These are phyloP conservation scores for Chelonus formosanus DNA, from an alignment of 2,888 invertebrate species.

Conservation along the genomic window DNA sequence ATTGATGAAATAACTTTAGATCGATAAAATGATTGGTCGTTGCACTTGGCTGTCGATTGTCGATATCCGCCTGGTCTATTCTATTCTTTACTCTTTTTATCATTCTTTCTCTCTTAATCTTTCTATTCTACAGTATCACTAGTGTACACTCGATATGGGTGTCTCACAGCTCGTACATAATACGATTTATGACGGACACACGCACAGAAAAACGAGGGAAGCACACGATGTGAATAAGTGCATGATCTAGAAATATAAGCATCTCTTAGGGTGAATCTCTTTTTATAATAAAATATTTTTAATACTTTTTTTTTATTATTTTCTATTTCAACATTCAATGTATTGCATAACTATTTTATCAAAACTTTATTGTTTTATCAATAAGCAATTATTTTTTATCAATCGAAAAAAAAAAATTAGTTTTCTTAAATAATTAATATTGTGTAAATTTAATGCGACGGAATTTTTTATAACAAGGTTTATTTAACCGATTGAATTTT, in stretches of 20 bases:
- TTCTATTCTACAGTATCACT: conserved; percentile 17
- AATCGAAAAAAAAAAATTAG: too few species aligned
- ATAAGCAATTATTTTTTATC: too few species aligned
- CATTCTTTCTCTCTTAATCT: conserved; percentile 3
- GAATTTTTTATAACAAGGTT: too few species aligned
- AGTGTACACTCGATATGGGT: conserved; percentile 25
- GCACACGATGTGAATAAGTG: conserved; percentile 3
- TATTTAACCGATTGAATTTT: neutral
- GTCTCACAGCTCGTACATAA: conserved; percentile 43
- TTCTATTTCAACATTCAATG: neutral
- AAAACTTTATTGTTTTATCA: too few species aligned
- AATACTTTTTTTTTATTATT: neutral
- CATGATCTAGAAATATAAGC: conserved; percentile 11
- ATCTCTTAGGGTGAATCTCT: neutral
- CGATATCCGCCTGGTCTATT: conserved; percentile 27
- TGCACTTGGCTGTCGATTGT: conserved; percentile 44
- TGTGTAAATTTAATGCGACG: too few species aligned
- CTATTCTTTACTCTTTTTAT: conserved; percentile 11
- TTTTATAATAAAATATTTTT: conserved; percentile 3
- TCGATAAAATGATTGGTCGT: conserved; percentile 42
- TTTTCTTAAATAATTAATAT: too few species aligned
- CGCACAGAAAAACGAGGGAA: conserved; percentile 37
- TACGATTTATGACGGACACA: conserved; percentile 46
- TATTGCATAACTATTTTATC: too few species aligned
- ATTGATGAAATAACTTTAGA: conserved; percentile 35